phyloP scores from a whole-genome alignment of 2,113 vertebrate genomes.

The Apeltes quadracus region DNA sequence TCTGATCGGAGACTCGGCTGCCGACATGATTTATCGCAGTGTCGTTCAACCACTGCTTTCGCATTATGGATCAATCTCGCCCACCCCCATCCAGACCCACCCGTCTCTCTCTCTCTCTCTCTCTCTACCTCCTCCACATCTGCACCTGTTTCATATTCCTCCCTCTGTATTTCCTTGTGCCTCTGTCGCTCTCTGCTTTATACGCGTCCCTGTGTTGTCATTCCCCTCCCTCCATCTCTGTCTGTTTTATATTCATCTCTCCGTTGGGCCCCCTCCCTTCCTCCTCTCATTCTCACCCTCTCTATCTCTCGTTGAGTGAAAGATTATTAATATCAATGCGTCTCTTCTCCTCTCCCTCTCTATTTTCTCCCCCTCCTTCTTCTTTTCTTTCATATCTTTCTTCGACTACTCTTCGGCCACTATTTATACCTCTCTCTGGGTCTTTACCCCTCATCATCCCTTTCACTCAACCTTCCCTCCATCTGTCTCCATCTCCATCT shows the following conservation, averaged over 20 bases:
- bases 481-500: slow-evolving; percentile 54
- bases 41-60: slow-evolving; percentile 61
- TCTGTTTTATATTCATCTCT: slow-evolving; percentile 76
- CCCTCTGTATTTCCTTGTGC: slow-evolving; percentile 53
- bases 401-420: slow-evolving; percentile 52
- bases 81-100: slow-evolving; percentile 24
- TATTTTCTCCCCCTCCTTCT: slow-evolving; percentile 40
- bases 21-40: slow-evolving; percentile 54
- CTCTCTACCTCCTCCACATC: slow-evolving; percentile 7
- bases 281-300: slow-evolving; percentile 23
- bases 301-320: slow-evolving; percentile 55
- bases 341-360: slow-evolving; percentile 55
- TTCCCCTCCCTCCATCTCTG: slow-evolving; percentile 61
- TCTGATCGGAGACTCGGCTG: slow-evolving; percentile 37
- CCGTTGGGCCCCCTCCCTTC: slow-evolving; percentile 47
- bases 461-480: slow-evolving; percentile 61
- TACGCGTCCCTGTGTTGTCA: slow-evolving; percentile 62
- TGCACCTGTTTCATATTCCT: slow-evolving; percentile 69
- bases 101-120: slow-evolving; percentile 1
- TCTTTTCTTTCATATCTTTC: slow-evolving; percentile 45
- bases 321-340: slow-evolving; percentile 81
- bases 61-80: slow-evolving; percentile 68
- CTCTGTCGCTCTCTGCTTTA: slow-evolving; percentile 54
- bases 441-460: slow-evolving; percentile 63
- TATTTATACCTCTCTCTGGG: slow-evolving; percentile 66